Percentiles rank a stretch among this genome's conserved stretches.
phyloP scores from a whole-genome alignment of 2,888 invertebrate genomes.

The Mermis nigrescens region DNA sequence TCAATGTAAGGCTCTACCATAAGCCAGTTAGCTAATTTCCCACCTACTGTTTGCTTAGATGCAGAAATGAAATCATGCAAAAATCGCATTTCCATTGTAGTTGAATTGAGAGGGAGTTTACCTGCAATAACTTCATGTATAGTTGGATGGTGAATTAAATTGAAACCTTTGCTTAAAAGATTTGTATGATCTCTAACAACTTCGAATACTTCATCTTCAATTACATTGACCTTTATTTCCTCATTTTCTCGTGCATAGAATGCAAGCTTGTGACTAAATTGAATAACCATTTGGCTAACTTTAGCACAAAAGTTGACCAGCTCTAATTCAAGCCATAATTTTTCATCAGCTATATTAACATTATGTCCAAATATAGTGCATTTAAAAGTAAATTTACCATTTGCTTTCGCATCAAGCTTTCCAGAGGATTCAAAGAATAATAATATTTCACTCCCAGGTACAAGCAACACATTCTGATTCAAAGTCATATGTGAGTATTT shows the following conservation, averaged over 20 bases:
- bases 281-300: constrained; percentile 71
- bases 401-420: constrained; percentile 68
- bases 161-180: constrained; percentile 68
- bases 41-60: constrained; percentile 64
- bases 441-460: constrained; percentile 57
- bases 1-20: constrained; percentile 79
- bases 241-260: neutral
- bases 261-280: constrained; percentile 43
- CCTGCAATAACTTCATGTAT: constrained; percentile 68
- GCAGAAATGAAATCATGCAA: constrained; percentile 75
- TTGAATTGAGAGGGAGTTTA: constrained; percentile 50
- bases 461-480: constrained; percentile 47
- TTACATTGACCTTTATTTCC: neutral
- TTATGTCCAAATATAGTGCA: constrained; percentile 57
- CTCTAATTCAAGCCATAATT: constrained; percentile 66
- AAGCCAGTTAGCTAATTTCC: constrained; percentile 76
- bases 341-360: constrained; percentile 32
- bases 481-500: constrained; percentile 59
- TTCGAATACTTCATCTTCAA: constrained; percentile 2
- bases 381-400: constrained; percentile 59
- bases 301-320: constrained; percentile 70
- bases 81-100: constrained; percentile 67
- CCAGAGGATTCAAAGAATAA: constrained; percentile 89
- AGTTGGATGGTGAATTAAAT: constrained; percentile 62
- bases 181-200: constrained; percentile 29